Base-by-base conservation (phyloP, 2,888 invertebrate genomes). In the Watsonalla binaria region DNA sequence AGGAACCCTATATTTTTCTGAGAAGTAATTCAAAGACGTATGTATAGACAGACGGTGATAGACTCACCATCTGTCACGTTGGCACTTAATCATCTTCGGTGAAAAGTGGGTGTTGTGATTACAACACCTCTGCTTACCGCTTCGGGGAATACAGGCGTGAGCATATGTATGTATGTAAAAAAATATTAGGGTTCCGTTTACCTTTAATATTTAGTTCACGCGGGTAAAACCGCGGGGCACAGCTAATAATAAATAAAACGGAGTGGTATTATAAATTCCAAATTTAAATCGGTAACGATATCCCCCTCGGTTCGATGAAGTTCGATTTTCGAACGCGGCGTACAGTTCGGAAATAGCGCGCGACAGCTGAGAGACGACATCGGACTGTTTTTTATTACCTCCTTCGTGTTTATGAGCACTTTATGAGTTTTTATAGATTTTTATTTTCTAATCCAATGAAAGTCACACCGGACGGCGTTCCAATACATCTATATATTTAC, bases 331-430 rank as follows among this genome's bases (percentile, higher is more conserved):
- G 81, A 86, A 86, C 76, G 76, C 72, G 68, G 65, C 61, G 68
- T 11, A 5, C 8, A 75, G 87, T 85, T 87, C 86, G 77, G 80
- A 90, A 90, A 90, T 90, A 90, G 85, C 87, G 74, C 84, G 80
- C 87, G 89, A 89, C 90, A 90, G 90, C 90, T 90, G 90, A 90
- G 82, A 81, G 78, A 83, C 84, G 85, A 85, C 87, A 82, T 83
- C 81, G 80, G 77, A 78, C 72, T 72, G 77, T 85, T 90, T 88
- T 90, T 90, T 90, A 89, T 87, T 86, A 80, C 88, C 83, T 82
- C 84, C 86, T 79, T 83, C 84, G 82, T 87, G 89, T 90, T 90
- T 90, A 90, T 86, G 87, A 88, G 82, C 88, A 85, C 88, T 90
- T 88, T 88, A 88, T 86, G 83, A 84, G 86, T 83, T 87, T 84